phyloP scores from a whole-genome alignment of 2,797 vertebrate species.

The Pseudocheirus occidentalis region DNA sequence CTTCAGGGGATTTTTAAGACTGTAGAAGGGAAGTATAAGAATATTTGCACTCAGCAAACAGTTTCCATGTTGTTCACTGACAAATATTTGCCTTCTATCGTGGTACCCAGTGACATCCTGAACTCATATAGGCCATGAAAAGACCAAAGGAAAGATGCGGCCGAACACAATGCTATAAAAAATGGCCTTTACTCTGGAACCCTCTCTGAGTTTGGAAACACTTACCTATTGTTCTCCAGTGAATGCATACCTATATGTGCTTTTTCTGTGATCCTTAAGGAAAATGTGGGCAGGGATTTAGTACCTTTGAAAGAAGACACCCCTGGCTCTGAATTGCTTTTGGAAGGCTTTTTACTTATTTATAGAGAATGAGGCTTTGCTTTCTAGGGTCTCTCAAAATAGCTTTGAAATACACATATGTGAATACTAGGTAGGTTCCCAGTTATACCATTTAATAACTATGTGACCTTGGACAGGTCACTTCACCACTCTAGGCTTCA shows the following conservation, averaged over 20 bases:
- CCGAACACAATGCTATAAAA: not conserved
- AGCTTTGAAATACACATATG: constrained; percentile 24
- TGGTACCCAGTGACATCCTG: not conserved
- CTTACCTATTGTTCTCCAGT: constrained; percentile 11
- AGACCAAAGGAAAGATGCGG: not conserved
- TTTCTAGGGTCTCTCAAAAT: constrained; percentile 12
- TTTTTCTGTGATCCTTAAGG: constrained; percentile 13
- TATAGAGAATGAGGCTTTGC: not conserved
- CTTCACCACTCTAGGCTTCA: not conserved
- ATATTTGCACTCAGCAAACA: not conserved
- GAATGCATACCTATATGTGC: constrained; percentile 1
- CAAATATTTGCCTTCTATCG: not conserved
- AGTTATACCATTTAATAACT: not conserved
- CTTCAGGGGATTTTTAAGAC: constrained; percentile 10
- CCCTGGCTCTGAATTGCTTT: not conserved
- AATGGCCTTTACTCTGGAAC: not conserved
- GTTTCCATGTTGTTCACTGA: not conserved
- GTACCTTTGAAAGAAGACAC: constrained; percentile 3
- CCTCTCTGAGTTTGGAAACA: not conserved
- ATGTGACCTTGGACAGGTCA: not conserved
- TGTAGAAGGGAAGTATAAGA: not conserved
- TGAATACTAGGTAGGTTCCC: not conserved
- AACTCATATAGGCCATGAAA: not conserved
- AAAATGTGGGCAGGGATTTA: constrained; percentile 11
- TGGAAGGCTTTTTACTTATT: not conserved